phyloP scores from a whole-genome alignment of 92 coral and sea anemone species.

The Heliopora coerulea region DNA sequence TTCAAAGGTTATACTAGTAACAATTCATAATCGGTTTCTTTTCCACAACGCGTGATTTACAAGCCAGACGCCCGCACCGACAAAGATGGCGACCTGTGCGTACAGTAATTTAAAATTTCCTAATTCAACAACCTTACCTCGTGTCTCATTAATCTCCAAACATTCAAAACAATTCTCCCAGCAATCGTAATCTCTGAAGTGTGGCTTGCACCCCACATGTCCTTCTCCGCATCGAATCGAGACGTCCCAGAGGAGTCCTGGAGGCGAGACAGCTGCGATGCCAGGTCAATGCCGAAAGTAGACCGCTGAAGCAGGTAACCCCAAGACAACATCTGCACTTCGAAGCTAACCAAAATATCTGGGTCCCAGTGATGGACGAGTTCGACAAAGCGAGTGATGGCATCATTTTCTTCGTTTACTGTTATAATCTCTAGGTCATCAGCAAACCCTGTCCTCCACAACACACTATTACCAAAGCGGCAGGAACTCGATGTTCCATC shows the following conservation, averaged over 20 bases:
- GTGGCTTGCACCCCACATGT: conserved; percentile 90
- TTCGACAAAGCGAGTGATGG: conserved; percentile 58
- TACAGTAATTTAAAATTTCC: too few species aligned
- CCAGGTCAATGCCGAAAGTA: conserved; percentile 78
- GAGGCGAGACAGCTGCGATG: conserved; percentile 73
- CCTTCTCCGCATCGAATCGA: conserved; percentile 90
- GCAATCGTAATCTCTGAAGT: conserved; percentile 82
- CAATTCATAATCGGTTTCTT: too few species aligned
- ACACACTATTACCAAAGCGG: background rate
- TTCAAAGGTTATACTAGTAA: too few species aligned
- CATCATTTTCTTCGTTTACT: conserved; percentile 74
- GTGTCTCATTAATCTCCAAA: conserved; percentile 96
- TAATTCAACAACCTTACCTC: conserved; percentile 88
- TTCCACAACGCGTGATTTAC: too few species aligned
- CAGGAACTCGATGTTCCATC: background rate
- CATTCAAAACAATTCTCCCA: conserved; percentile 86
- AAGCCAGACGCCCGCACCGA: too few species aligned
- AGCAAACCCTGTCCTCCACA: conserved; percentile 7
- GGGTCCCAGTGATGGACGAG: conserved; percentile 89
- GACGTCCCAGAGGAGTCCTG: conserved; percentile 75
- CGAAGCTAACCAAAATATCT: conserved; percentile 84
- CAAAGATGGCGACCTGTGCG: too few species aligned
- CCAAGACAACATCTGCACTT: conserved; percentile 96
- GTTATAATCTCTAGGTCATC: conserved; percentile 46
- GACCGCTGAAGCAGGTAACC: conserved; percentile 91